Evolutionary conservation across 2,888 invertebrate species (phyloP).

Genomic region (Agriopis leucophaearia): DNA sequence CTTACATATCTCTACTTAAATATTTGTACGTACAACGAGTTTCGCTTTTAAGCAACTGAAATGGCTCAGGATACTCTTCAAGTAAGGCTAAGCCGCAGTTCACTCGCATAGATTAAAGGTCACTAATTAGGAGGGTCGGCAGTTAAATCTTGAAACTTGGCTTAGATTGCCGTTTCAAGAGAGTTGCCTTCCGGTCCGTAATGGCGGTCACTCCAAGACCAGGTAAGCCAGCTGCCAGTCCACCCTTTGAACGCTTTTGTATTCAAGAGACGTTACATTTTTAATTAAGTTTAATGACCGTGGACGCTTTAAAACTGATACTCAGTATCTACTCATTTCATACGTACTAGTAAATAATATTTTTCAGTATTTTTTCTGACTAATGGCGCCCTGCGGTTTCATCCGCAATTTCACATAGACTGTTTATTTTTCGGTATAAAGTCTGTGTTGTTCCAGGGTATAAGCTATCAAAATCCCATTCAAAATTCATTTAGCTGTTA

Average conservation of each 20-base stretch:
- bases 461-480: no score
- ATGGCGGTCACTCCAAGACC: constrained; percentile 42
- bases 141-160: constrained; percentile 64
- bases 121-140: constrained; percentile 63
- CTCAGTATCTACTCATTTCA: background rate
- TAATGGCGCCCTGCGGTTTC: background rate
- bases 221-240: constrained; percentile 24
- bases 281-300: constrained; percentile 29
- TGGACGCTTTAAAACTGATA: constrained; percentile 1
- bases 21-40: constrained; percentile 1
- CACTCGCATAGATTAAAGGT: constrained; percentile 56
- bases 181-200: constrained; percentile 45
- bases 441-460: background rate
- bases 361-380: background rate
- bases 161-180: constrained; percentile 53
- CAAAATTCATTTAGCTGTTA: no score
- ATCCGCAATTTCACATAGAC: no score
- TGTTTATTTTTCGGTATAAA: background rate
- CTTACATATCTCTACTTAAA: constrained; percentile 3
- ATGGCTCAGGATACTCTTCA: constrained; percentile 16
- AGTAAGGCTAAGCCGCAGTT: constrained; percentile 24
- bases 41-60: constrained; percentile 6
- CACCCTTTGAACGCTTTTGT: constrained; percentile 23
- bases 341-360: background rate
- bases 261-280: constrained; percentile 27